phyloP scores from a whole-genome alignment of 2,888 invertebrate genomes.

The Pediacus dermestoides region DNA sequence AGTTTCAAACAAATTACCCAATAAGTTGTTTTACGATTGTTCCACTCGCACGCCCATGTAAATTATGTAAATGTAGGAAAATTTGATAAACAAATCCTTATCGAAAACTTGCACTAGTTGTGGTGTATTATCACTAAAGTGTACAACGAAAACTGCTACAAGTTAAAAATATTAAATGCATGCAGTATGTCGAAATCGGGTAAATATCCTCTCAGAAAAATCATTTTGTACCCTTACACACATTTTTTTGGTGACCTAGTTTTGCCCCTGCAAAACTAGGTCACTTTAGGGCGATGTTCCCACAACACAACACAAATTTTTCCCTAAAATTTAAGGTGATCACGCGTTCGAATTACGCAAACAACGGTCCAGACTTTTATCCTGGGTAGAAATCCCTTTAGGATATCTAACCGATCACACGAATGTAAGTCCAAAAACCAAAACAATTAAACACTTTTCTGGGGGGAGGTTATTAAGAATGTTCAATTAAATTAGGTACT shows the following conservation, averaged over 20 bases:
- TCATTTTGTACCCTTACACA: slow-evolving; percentile 1
- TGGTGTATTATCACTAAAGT: too few relatives aligned
- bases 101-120: too few relatives aligned
- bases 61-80: too few relatives aligned
- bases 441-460: too few relatives aligned
- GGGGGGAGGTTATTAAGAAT: too few relatives aligned
- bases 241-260: slow-evolving; percentile 8
- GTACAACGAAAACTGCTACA: too few relatives aligned
- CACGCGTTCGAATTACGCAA: slow-evolving; percentile 41
- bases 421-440: slow-evolving; percentile 41
- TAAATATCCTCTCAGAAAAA: slow-evolving; percentile 15
- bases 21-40: too few relatives aligned
- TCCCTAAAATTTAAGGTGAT: slow-evolving; percentile 33
- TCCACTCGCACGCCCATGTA: too few relatives aligned
- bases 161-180: too few relatives aligned
- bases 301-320: not conserved
- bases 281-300: slow-evolving; percentile 7
- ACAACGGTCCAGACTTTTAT: slow-evolving; percentile 43
- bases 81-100: too few relatives aligned
- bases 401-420: slow-evolving; percentile 40
- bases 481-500: too few relatives aligned
- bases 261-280: slow-evolving; percentile 8
- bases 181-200: slow-evolving; percentile 23
- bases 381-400: slow-evolving; percentile 49
- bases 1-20: too few relatives aligned